Evolutionary conservation across 2,113 vertebrate genomes (phyloP), one percentile per base, ranked within the genome.

Genomic region (human): DNA sequence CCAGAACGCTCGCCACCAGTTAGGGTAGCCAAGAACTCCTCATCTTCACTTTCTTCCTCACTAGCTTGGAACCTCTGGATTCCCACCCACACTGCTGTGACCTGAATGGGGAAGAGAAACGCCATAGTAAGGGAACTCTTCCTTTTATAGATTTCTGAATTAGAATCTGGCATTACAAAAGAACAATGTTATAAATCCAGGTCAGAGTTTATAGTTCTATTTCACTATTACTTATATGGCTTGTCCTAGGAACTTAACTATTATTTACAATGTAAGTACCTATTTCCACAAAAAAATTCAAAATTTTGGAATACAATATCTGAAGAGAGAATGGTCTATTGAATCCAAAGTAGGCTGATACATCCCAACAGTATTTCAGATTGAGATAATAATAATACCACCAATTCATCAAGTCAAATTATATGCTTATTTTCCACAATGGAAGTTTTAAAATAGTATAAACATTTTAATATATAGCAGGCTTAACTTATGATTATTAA

Each of bases 331-430:
- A 70, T 5, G 38, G 52, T 84, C 35, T 78, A 87, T 2, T 82
- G 80, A 96, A 76, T 78, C 16, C 17, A 92, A 90, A 94, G 11
- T 66, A 93, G 90, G 32, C 0, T 79, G 64, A 84, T 82, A 9
- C 64, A 85, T 50, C 43, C 70, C 68, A 86, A 94, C 7, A 61
- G 40, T 32, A 94, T 88, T 96, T 94, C 83, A 95, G 92, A 96
- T 97, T 43, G 82, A 89, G 80, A 85, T 61, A 83, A 84, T 64
- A 48, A 68, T 61, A 85, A 78, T 75, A 61, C 35, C 9, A 59
- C 25, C 55, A 93, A 78, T 64, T 81, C 8, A 85, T 38, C 55
- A 79, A 83, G 40, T 89, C 38, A 93, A 95, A 97, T n/a, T 72
- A 84, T 10, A 95, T 4, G 43, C 50, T 92, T 90, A n/a, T 30